Base-by-base conservation (phyloP, 2,797 vertebrate species). In the Neomorphus geoffroyi region DNA sequence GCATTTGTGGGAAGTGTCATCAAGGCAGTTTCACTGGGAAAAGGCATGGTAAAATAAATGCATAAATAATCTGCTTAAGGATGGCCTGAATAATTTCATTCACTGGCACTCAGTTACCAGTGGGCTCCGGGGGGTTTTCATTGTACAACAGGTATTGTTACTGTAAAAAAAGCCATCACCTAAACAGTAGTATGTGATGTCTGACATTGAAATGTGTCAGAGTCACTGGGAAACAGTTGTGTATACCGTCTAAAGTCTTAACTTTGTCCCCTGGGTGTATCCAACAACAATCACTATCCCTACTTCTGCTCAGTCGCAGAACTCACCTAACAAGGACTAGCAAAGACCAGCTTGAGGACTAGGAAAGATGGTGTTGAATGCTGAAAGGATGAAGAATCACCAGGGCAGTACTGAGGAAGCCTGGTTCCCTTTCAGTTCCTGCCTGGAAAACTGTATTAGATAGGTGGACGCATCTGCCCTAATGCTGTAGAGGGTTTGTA, bases 201-300 rank as follows among this genome's bases (percentile, higher is more conserved):
- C 50, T 74, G 70, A 72, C 48, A 48, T 9, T 33, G 58, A 88
- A 91, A 69, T 33, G 24, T 28, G 32, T 22, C 62, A 28, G 30
- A 21, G 57, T 50, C 48, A 53, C 53, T 23, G 37, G 35, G 26
- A 88, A 32, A 14, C 28, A 30, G 54, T 7, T 51, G 22, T 0
- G 0, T 50, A 26, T 46, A 72, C 22, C 61, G 28, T 28, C 30
- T 83, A 58, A 82, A 91, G 24, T 3, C n/a, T 17, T 74, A 43
- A 6, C 17, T 94, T 72, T 53, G 48, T 75, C 35, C 60, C n/a
- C 11, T 5, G 6, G n/a, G 41, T 18, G 7, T 17, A 32, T 39
- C 54, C 33, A 54, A 30, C 3, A 45, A 8, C 15, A 23, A 39
- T 22, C 0, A 0, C 30, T 26, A 10, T 17, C 26, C n/a, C 19